Percentiles rank a stretch among this genome's conserved stretches.
Conservation (phyloP, 2,888 invertebrate genomes). For the Geotrupes spiniger region DNA sequence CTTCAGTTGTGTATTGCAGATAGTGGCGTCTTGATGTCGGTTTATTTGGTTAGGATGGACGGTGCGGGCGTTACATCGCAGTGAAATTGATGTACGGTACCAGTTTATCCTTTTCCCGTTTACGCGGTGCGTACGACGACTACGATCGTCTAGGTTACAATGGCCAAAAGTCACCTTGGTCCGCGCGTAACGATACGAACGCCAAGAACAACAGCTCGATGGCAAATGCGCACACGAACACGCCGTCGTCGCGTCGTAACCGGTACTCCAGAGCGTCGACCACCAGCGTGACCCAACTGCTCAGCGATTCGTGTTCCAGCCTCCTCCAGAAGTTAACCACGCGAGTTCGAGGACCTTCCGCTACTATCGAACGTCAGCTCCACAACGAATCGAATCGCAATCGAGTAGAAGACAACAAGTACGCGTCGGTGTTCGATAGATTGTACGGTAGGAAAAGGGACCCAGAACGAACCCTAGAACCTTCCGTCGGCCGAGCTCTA, state of each 20-base stretch:
- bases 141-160: conserved; percentile 29
- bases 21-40: conserved; percentile 35
- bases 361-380: conserved; percentile 48
- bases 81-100: conserved; percentile 30
- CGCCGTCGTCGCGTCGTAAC: conserved; percentile 56
- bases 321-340: conserved; percentile 76
- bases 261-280: conserved; percentile 78
- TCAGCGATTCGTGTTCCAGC: conserved; percentile 84
- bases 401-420: conserved; percentile 71
- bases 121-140: conserved; percentile 43
- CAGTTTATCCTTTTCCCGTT: conserved; percentile 40
- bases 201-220: conserved; percentile 13
- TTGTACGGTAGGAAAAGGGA: conserved; percentile 62
- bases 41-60: conserved; percentile 18
- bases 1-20: conserved; percentile 40
- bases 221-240: conserved; percentile 43
- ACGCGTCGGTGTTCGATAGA: conserved; percentile 71
- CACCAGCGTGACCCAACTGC: conserved; percentile 79
- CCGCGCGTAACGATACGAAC: conserved; percentile 22
- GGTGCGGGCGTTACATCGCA: conserved; percentile 14
- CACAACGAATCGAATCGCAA: conserved; percentile 57
- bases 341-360: conserved; percentile 73
- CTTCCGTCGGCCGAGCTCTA: conserved; percentile 53
- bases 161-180: conserved; percentile 29
- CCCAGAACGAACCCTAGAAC: conserved; percentile 68